A percentile compares a stretch with the other conserved stretches of the same genome.
Conservation (phyloP, 2,113 vertebrate genomes). For the Corynorhinus townsendii region DNA sequence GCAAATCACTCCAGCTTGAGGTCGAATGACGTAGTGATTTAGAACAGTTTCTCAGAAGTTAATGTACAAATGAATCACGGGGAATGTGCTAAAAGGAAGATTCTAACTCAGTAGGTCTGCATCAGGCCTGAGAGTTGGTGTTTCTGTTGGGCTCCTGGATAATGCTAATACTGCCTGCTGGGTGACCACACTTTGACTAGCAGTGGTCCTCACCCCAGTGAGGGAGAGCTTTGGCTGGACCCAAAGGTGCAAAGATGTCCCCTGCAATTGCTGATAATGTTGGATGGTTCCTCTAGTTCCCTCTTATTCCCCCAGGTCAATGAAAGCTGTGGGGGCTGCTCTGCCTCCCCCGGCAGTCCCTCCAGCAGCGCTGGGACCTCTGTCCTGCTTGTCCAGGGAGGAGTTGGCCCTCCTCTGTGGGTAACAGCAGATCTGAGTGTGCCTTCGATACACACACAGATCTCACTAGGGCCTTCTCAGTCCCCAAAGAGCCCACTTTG, state of each 20-base stretch:
- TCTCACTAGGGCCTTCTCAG: background rate
- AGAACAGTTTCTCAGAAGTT: background rate
- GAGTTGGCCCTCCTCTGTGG: background rate
- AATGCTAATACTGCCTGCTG: background rate
- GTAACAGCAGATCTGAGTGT: background rate
- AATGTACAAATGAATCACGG: accelerated
- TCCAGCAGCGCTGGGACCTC: background rate
- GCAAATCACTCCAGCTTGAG: background rate
- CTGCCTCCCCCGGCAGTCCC: too few species aligned
- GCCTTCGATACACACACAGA: background rate
- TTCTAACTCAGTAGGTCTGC: background rate
- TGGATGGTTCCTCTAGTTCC: background rate
- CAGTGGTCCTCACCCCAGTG: background rate
- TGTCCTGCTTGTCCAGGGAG: background rate
- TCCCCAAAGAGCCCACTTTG: background rate
- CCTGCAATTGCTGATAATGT: background rate
- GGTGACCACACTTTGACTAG: background rate
- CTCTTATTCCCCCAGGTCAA: background rate
- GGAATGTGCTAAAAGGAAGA: background rate
- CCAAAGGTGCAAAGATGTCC: background rate
- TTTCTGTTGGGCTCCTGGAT: background rate
- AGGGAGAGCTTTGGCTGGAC: background rate
- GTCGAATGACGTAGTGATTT: background rate
- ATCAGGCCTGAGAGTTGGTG: background rate
- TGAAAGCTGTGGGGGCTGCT: background rate